These are phyloP conservation scores for Masnerella sp. DNA, from an alignment of 2,888 invertebrate species.

Conservation along the genomic window DNA sequence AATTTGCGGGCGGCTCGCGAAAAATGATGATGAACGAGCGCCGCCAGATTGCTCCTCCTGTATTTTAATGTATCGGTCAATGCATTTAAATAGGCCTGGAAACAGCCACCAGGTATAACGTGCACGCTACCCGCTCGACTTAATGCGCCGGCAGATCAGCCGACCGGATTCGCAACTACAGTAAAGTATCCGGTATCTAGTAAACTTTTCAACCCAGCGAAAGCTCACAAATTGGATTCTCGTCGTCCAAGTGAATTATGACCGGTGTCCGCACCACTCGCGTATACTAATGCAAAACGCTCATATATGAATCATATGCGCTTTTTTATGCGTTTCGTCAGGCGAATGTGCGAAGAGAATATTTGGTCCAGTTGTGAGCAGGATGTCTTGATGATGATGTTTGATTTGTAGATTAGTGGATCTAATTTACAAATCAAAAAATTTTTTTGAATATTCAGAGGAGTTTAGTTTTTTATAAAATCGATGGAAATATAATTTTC, in stretches of 20 bases:
- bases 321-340: no score
- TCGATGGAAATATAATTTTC: no score
- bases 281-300: no score
- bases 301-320: no score
- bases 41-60: slow-evolving; percentile 63
- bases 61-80: slow-evolving; percentile 66
- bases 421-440: no score
- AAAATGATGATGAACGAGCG: slow-evolving; percentile 66
- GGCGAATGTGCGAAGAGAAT: no score
- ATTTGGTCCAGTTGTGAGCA: no score
- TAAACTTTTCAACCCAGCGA: slow-evolving; percentile 51
- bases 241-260: slow-evolving; percentile 48
- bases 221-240: slow-evolving; percentile 55
- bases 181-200: slow-evolving; percentile 53
- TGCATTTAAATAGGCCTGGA: slow-evolving; percentile 64
- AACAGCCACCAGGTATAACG: slow-evolving; percentile 58
- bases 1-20: slow-evolving; percentile 56
- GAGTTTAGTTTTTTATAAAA: no score
- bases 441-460: no score
- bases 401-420: no score
- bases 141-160: slow-evolving; percentile 43
- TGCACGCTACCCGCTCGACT: slow-evolving; percentile 48
- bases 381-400: no score
- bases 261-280: slow-evolving; percentile 19
- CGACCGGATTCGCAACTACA: slow-evolving; percentile 39